Evolutionary conservation across 2,888 invertebrate genomes (phyloP).

Genomic region (Parnassius apollo): DNA sequence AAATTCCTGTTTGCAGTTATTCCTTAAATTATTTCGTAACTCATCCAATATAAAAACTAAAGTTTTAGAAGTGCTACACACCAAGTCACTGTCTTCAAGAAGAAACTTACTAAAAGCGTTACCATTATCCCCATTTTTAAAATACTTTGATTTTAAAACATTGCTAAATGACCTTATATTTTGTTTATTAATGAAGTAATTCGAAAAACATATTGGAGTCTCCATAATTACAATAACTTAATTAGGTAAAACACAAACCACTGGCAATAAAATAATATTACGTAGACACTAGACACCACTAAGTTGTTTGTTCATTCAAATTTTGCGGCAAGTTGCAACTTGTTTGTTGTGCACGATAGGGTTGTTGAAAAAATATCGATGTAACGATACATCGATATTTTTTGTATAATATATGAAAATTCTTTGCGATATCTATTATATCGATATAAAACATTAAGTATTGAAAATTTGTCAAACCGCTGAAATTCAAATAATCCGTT

Average conservation of each 20-base stretch:
- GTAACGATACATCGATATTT: too few relatives aligned
- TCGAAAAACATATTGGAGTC: constrained; percentile 52
- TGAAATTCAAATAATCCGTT: too few relatives aligned
- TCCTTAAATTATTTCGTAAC: constrained; percentile 49
- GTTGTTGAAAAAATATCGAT: too few relatives aligned
- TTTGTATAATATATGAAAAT: too few relatives aligned
- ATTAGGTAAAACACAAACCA: neutral
- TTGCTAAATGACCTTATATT: constrained; percentile 63
- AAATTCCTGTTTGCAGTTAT: constrained; percentile 53
- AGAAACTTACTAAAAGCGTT: constrained; percentile 40
- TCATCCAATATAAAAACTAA: constrained; percentile 41
- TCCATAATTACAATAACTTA: constrained; percentile 40
- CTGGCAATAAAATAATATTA: neutral
- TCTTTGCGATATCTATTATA: too few relatives aligned
- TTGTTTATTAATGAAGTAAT: constrained; percentile 66
- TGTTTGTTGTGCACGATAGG: constrained; percentile 29
- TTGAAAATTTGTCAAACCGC: too few relatives aligned
- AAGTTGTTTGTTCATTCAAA: constrained; percentile 35
- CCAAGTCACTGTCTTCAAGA: constrained; percentile 41
- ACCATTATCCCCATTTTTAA: constrained; percentile 41
- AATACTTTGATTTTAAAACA: constrained; percentile 47
- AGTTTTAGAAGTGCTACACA: constrained; percentile 42
- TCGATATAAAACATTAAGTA: too few relatives aligned
- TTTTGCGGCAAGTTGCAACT: constrained; percentile 58
- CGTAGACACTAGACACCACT: neutral